Evolutionary conservation across 1,140 invertebrate species (phyloP), one percentile per base, ranked within the genome.

Genomic region (Planococcus citri): DNA sequence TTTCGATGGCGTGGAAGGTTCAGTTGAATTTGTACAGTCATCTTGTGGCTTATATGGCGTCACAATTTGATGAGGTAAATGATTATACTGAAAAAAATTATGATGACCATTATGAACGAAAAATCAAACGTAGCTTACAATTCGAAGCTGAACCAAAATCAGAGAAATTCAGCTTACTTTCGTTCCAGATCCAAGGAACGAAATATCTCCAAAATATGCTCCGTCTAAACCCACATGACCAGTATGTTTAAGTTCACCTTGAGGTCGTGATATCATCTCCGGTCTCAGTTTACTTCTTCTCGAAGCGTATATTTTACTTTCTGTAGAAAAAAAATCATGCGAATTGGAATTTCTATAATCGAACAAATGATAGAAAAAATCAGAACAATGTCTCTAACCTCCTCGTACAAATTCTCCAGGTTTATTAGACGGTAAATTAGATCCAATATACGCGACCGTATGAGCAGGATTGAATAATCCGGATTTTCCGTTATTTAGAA

Each of bases 141-240:
- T n/a, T n/a, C n/a, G n/a, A n/a, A n/a, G n/a, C 4, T 12, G 27
- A 27, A 20, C 3, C 2, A 27, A 61, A 71, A 27, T 64, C 6
- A 60, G 8, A 17, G 4, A 22, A 60, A 22, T 20, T n/a, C 69
- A 27, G 72, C 78, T 80, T 73, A 85, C 82, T 75, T 84, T 73
- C 41, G 60, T 33, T 24, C 68, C 70, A 73, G 27, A 85, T 25
- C 84, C 85, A 22, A 95, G 80, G 75, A 94, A 94, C 60, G 91
- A 88, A 68, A 98, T 87, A 79, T 97, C 94, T 0, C 96, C 95
- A 78, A 98, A 98, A 76, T 94, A 94, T 69, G 92, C 91, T 4
- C 96, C 96, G 79, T 98, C 96, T 14, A 96, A 82, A 1, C 97
- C 96, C 3, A 98, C 92, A 78, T 99, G 96, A 0, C 92, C 92